Evolutionary conservation across 2,797 vertebrate species (phyloP), one percentile per base, ranked within the genome.

Genomic region (Chromis chromis): DNA sequence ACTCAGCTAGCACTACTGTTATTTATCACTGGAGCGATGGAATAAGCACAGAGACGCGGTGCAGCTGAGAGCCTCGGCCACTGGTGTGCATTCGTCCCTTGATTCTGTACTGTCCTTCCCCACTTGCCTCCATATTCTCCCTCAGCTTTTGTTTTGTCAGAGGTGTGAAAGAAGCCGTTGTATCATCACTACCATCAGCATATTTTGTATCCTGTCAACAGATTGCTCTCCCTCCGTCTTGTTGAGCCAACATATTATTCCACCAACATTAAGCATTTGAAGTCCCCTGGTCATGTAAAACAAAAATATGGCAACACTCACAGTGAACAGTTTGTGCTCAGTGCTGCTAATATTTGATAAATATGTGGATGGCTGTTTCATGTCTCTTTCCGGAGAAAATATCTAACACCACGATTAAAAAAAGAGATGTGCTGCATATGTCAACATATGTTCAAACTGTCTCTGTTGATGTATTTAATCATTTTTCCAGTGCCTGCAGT

Each of bases 201-300:
- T 21, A 65, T 73, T 66, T 53, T 57, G 36, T 75, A 66, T 71
- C 72, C 48, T 33, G 79, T 85, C 79, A 86, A 84, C 85, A 90
- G 65, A 57, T 33, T 39, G n/a, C 49, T 57, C 46, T 28, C n/a
- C 46, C 25, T 0, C n/a, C 0, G 27, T 61, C 50, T 73, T 70
- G 63, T 79, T 68, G 72, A 65, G 59, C 57, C 71, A 74, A 80
- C 76, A 65, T 0, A 50, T 71, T 60, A 60, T 63, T 67, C 59
- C 31, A 65, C 22, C 71, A 70, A 54, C 74, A 65, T 12, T 0
- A 25, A 49, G 58, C 22, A 10, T 74, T 84, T 84, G 48, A 85
- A 52, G 76, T 76, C 67, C 54, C 12, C 33, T 10, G 42, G 16
- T 28, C 11, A 21, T 1, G 14, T 62, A 22, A 36, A 53, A 67